These are phyloP conservation scores for Oscheius onirici DNA, from an alignment of 2,888 invertebrate species.

Conservation along the genomic window DNA sequence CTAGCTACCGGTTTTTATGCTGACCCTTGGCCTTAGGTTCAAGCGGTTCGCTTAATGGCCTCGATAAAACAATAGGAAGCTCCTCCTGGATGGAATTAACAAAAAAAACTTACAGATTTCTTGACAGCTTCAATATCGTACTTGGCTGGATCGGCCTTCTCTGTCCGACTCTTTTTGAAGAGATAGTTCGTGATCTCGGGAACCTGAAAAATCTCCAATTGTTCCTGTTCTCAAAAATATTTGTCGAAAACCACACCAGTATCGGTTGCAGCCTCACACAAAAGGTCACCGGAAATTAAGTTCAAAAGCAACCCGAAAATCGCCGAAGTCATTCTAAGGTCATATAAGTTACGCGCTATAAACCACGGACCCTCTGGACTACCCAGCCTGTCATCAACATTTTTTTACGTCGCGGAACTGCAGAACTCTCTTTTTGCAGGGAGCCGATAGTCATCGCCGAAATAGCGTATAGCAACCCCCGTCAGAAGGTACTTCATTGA, in stretches of 20 bases:
- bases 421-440: background rate
- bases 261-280: background rate
- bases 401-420: background rate
- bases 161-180: constrained; percentile 36
- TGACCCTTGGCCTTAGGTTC: constrained; percentile 5
- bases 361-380: background rate
- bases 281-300: constrained; percentile 26
- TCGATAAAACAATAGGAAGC: background rate
- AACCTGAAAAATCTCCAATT: constrained; percentile 22
- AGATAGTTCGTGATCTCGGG: constrained; percentile 23
- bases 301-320: constrained; percentile 1
- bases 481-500: background rate
- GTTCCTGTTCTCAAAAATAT: constrained; percentile 10
- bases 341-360: background rate
- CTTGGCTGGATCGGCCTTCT: constrained; percentile 39
- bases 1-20: background rate
- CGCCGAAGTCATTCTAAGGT: constrained; percentile 10
- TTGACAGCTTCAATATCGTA: constrained; percentile 36
- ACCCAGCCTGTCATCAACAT: background rate
- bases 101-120: constrained; percentile 13
- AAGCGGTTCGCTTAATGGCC: background rate
- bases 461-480: background rate
- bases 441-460: constrained; percentile 13
- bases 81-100: background rate
- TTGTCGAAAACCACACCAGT: background rate